Percentiles rank a stretch among this genome's conserved stretches.
These are phyloP conservation scores for Stegophylla sp. DNA, from an alignment of 2,888 invertebrate genomes.

Conservation along the genomic window DNA sequence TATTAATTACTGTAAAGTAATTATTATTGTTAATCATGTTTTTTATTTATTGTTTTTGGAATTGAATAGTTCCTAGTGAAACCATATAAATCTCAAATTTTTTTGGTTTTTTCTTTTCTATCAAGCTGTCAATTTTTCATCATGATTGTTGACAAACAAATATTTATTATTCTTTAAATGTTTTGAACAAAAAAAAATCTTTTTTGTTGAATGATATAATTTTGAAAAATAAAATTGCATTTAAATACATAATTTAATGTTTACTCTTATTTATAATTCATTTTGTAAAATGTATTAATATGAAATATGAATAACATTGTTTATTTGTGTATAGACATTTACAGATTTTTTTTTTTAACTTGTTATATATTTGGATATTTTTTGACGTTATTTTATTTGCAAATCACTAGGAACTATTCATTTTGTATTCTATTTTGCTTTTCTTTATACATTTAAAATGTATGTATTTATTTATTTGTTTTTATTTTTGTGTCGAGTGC, in stretches of 20 bases:
- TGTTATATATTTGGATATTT: slow-evolving; percentile 24
- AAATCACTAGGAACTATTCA: slow-evolving; percentile 53
- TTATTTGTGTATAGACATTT: slow-evolving; percentile 44
- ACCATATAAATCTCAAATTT: slow-evolving; percentile 31
- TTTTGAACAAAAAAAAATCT: slow-evolving; percentile 20
- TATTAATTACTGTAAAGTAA: slow-evolving; percentile 51
- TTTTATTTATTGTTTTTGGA: slow-evolving; percentile 39
- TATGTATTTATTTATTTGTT: slow-evolving; percentile 54
- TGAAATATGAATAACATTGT: slow-evolving; percentile 33
- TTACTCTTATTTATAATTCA: slow-evolving; percentile 39
- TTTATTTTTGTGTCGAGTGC: slow-evolving; percentile 50
- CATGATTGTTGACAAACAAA: background rate
- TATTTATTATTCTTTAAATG: background rate
- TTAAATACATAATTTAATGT: slow-evolving; percentile 34
- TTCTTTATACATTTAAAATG: slow-evolving; percentile 37
- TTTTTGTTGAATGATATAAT: slow-evolving; percentile 20
- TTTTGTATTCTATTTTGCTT: slow-evolving; percentile 39
- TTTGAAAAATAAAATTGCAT: slow-evolving; percentile 37
- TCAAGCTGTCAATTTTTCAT: slow-evolving; percentile 7
- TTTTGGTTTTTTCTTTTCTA: slow-evolving; percentile 8
- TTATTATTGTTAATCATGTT: slow-evolving; percentile 49
- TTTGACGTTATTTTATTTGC: slow-evolving; percentile 33
- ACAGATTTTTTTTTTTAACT: slow-evolving; percentile 27
- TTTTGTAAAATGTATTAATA: slow-evolving; percentile 36
- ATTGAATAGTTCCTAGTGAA: slow-evolving; percentile 50